phyloP scores from a whole-genome alignment of 2,888 invertebrate species.

The Netelia fuscicornis region DNA sequence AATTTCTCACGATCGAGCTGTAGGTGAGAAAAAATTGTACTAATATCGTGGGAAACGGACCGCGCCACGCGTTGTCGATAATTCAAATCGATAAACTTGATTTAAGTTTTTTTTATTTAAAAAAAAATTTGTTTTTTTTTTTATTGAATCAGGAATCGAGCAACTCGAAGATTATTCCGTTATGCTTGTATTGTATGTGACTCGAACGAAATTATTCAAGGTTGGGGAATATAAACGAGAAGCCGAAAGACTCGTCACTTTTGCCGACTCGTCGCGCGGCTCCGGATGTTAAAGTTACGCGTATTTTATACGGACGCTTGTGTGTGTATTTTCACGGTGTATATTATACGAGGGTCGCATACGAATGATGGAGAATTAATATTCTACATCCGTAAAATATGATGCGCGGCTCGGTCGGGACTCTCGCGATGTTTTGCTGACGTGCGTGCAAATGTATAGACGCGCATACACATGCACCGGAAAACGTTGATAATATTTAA shows the following conservation, averaged over 20 bases:
- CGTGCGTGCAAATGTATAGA: conserved; percentile 43
- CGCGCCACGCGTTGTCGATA: background rate
- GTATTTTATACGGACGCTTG: background rate
- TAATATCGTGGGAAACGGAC: background rate
- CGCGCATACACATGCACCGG: conserved; percentile 8
- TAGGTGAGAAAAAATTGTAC: background rate
- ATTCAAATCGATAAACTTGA: conserved; percentile 1
- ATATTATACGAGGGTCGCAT: conserved; percentile 71
- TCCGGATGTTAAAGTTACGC: conserved; percentile 56
- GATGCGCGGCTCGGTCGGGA: conserved; percentile 43
- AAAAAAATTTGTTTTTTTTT: background rate
- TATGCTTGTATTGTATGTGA: background rate
- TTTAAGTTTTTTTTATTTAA: background rate
- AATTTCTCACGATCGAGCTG: background rate
- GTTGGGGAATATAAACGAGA: background rate
- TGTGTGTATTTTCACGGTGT: conserved; percentile 16
- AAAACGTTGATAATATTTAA: conserved; percentile 31
- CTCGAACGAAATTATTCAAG: conserved; percentile 1
- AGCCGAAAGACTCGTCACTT: background rate
- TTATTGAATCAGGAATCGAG: background rate
- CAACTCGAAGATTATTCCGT: background rate
- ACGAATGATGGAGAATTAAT: conserved; percentile 79
- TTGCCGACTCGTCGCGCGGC: conserved; percentile 10
- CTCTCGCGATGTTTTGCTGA: conserved; percentile 1
- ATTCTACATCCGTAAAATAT: conserved; percentile 79